Evolutionary conservation across 2,797 vertebrate species (phyloP), one percentile per base, ranked within the genome.

Genomic region (Paratrypauchen microcephalus): DNA sequence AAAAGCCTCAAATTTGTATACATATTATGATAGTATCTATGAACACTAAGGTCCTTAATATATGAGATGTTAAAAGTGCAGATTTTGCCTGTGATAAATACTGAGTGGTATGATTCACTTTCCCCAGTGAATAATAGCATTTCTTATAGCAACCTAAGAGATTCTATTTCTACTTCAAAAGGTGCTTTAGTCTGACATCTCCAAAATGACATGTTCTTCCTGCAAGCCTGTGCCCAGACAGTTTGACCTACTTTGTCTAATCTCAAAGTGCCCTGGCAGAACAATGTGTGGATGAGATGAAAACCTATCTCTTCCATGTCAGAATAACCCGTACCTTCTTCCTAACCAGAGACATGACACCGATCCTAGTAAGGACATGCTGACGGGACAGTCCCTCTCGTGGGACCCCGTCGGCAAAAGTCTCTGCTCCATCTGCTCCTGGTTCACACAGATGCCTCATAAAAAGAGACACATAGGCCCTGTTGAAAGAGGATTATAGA

Each of bases 401-500:
- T 0, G 98, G 98, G 75, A 99, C 98, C 0, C 98, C 98, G 0
- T 99, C 98, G 0, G 98, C 98, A 19, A 99, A 99, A 69, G 98
- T 98, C 74, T 99, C 98, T 0, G 98, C 96, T 0, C 97, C 98
- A 0, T 99, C 97, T 0, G 97, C 97, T 30, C 97, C 98, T 0
- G 97, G 98, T 72, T 99, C 98, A 72, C 97, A 99, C 67, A 99
- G 79, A 70, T 99, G 97, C 50, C 97, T 94, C 97, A 99, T 99
- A 89, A 99, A 99, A 79, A 99, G 93, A 26, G 98, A 99, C 76
- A 99, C 98, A 0, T 99, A 99, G 0, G 98, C 98, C 89, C 98
- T 99, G 91, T 19, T 9, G 57, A 28, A 72, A 0, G 5, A 63
- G 5, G 56, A 24, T 70, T 0, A 11, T 59, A 52, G 60, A 11